These are phyloP conservation scores for Tachina lurida DNA, from an alignment of 2,888 invertebrate species.

Conservation along the genomic window DNA sequence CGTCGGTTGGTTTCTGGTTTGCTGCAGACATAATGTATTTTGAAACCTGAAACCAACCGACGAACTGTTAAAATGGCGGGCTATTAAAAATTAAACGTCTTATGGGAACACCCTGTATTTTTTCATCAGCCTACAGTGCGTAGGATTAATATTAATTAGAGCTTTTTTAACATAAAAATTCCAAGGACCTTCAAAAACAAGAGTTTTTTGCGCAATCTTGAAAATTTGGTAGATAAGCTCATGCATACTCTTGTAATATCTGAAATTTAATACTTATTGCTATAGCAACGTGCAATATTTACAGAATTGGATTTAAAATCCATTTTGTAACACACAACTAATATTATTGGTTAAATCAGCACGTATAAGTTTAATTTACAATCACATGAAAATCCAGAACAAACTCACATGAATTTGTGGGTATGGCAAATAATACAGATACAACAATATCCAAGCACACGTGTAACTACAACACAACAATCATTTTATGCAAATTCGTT, in stretches of 20 bases:
- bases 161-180: neutral
- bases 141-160: neutral
- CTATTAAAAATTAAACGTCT: too few relatives aligned
- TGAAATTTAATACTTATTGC: neutral
- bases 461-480: slow-evolving; percentile 38
- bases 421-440: slow-evolving; percentile 35
- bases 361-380: slow-evolving; percentile 72
- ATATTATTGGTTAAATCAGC: slow-evolving; percentile 71
- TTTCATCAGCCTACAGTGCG: too few relatives aligned
- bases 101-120: too few relatives aligned
- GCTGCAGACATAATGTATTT: too few relatives aligned
- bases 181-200: neutral
- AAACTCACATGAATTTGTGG: slow-evolving; percentile 16
- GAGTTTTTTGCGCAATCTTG: neutral
- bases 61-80: too few relatives aligned
- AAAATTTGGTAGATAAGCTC: neutral
- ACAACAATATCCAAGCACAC: slow-evolving; percentile 19
- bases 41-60: too few relatives aligned
- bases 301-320: slow-evolving; percentile 47
- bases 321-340: slow-evolving; percentile 42
- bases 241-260: neutral
- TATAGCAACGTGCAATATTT: neutral
- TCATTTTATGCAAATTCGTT: slow-evolving; percentile 69
- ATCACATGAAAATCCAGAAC: slow-evolving; percentile 35
- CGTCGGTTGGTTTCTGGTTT: too few relatives aligned